Base-by-base conservation (phyloP, 2,888 invertebrate species). In the Cataglyphis albicans region DNA sequence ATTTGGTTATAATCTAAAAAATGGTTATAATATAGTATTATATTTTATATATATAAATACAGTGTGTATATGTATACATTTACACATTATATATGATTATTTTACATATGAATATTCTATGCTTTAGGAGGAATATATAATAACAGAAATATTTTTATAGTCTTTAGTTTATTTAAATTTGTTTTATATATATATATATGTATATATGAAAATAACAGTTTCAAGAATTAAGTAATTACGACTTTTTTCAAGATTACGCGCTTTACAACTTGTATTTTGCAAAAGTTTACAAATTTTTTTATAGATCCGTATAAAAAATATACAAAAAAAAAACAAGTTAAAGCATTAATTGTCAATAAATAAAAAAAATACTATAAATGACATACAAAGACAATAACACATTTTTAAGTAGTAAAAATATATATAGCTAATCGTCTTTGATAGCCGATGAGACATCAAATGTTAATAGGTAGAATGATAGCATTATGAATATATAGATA, bases 61-160 rank as follows among this genome's bases (percentile, higher is more conserved):
- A 3, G 0, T 44, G 12, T 44, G 15, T 15, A 15, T 44, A 44
- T 44, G 12, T 48, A 48, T 29, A 29, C 29, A 29, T 2, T 29
- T 2, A 21, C 21, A 21, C 21, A 29, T 29, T 29, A 29, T 67
- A 3, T n/a, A 67, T 21, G 10, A 29, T 67, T 21, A 21, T 65
- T 65, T 1, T 68, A 15, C 48, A 68, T 68, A 65, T 67, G 9
- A 67, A 35, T n/a, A 67, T n/a, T 32, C n/a, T 68, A 32, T n/a
- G 3, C 32, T 21, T 52, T 52, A 35, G 7, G 15, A 32, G 2
- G 52, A 35, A 52, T 4, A n/a, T 48, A 15, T 6, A 29, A 68
- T n/a, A 21, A 0, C 21, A 52, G 15, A 18, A 52, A 9, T 9
- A 29, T 29, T 29, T 29, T 29, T 29, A 29, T 29, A 29, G 5